Evolutionary conservation across 2,797 vertebrate genomes (phyloP).

Genomic region (Pteropus rufus): DNA sequence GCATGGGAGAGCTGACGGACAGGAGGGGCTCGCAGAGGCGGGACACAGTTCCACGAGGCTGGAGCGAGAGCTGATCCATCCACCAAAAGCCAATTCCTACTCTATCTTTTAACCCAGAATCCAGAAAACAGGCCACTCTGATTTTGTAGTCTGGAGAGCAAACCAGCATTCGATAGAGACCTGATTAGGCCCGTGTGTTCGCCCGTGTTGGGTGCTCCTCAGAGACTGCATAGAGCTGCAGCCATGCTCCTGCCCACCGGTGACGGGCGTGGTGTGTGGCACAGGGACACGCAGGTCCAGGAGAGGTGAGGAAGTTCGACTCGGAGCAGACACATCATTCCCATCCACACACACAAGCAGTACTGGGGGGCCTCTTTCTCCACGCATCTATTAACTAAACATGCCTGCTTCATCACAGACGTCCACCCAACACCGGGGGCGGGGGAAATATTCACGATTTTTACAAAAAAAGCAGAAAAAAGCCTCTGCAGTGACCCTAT

Average conservation of each 20-base stretch:
- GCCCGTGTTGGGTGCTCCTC: background rate
- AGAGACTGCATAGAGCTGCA: too few relatives aligned
- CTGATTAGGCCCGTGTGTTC: background rate
- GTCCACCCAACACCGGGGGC: too few relatives aligned
- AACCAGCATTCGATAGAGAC: background rate
- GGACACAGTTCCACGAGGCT: too few relatives aligned
- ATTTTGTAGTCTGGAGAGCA: background rate
- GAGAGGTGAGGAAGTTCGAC: background rate
- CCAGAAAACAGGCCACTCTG: background rate
- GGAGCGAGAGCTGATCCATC: too few relatives aligned
- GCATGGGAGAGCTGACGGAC: too few relatives aligned
- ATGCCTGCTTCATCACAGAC: background rate
- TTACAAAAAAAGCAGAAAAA: background rate
- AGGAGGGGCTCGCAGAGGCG: background rate
- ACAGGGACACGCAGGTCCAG: background rate
- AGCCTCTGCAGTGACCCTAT: background rate
- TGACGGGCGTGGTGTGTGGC: too few relatives aligned
- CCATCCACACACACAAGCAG: fast-evolving
- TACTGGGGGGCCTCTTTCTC: background rate
- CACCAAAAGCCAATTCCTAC: too few relatives aligned
- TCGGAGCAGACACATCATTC: background rate
- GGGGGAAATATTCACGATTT: background rate
- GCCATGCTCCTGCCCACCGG: fast-evolving
- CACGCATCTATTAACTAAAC: background rate
- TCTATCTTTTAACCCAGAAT: background rate